A percentile compares a stretch with the other conserved stretches of the same genome.
Conservation (phyloP, 2,113 vertebrate genomes). For the Raja brachyura region DNA sequence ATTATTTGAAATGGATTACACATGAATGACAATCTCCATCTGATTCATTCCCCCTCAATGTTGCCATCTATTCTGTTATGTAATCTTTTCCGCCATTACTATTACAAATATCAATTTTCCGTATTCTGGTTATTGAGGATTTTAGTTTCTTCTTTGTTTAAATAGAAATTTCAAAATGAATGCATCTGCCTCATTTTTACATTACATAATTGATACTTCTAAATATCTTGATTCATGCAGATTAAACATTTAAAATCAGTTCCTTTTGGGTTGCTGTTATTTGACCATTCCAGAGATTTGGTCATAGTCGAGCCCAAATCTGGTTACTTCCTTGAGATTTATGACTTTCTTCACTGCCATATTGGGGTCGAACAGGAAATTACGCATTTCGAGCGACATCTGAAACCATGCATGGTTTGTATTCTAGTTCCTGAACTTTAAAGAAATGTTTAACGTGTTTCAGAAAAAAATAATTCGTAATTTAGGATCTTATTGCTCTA, state of each 20-base stretch:
- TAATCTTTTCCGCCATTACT: background rate
- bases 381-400: too few relatives aligned
- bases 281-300: background rate
- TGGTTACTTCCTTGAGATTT: background rate
- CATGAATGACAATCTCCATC: background rate
- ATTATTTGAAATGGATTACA: background rate
- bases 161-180: background rate
- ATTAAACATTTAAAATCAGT: background rate
- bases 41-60: background rate
- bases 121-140: background rate
- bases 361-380: background rate
- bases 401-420: background rate
- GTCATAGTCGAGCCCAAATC: background rate
- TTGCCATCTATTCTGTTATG: background rate
- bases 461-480: constrained; percentile 2
- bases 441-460: background rate
- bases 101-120: background rate
- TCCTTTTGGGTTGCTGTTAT: background rate
- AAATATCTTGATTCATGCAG: background rate
- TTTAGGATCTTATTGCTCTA: background rate
- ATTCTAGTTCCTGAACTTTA: background rate
- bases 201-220: background rate
- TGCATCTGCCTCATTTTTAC: background rate
- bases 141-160: background rate
- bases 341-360: background rate